Base-by-base conservation (phyloP, 1,140 invertebrate genomes). In the Acromyrmex heyeri region DNA sequence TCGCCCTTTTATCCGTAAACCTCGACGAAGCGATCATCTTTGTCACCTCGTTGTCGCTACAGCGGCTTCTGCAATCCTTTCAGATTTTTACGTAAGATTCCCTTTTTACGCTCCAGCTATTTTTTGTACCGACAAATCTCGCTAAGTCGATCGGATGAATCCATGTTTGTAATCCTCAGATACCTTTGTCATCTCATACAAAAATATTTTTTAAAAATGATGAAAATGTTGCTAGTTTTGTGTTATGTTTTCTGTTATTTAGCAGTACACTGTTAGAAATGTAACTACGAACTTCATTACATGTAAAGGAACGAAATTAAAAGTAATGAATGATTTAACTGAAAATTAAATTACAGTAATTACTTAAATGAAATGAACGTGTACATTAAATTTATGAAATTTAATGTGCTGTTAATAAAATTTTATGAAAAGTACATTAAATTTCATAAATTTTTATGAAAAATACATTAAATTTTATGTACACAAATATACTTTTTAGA, bases 41-140 rank as follows among this genome's bases (percentile, higher is more conserved):
- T 82, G 91, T 90, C 85, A 57, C 64, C 48, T 72, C 61, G 87
- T 73, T 55, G 65, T 85, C 87, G 65, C 24, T 62, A 18, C 70
- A 65, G 14, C 85, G 82, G 83, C 90, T 90, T 92, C 91, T 86
- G 92, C 92, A 93, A 93, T 93, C 92, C 92, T 93, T 93, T 93
- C 65, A 91, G 79, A 92, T 87, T 81, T 88, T 86, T 61, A 90
- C 81, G 85, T 87, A 86, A 92, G 91, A 92, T 91, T 90, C 48
- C 77, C 73, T 87, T 87, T 92, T 92, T 88, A 92, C 86, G 87
- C 90, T 79, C 53, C 59, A 64, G 8, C 72, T 87, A 6, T 34
- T 57, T 34, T 72, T 64, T 86, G 65, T 64, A 62, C 27, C 10
- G 67, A 69, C 34, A 69, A 59, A 85, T 69, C 76, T 61, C 27